phyloP scores from a whole-genome alignment of 2,113 vertebrate genomes.

The Globicephala melas region DNA sequence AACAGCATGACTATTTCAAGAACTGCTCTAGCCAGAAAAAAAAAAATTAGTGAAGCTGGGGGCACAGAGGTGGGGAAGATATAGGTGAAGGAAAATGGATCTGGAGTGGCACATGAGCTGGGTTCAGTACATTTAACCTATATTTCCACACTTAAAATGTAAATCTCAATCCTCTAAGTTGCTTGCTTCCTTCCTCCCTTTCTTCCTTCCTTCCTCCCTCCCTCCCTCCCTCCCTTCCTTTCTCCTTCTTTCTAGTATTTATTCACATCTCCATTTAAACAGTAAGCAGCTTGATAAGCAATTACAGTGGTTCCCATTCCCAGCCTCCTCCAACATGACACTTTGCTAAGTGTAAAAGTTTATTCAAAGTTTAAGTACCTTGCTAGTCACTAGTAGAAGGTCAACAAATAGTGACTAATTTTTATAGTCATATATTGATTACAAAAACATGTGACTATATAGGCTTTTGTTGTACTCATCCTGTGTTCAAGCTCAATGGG shows the following conservation, averaged over 20 bases:
- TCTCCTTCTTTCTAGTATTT: neutral
- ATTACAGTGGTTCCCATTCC: neutral
- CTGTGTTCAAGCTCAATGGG: neutral
- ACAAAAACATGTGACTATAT: neutral
- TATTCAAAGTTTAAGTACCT: neutral
- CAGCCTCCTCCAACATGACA: neutral
- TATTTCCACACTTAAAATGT: neutral
- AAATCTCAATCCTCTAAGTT: too few species aligned
- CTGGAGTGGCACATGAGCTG: neutral
- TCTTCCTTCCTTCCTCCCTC: neutral
- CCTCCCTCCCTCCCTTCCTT: neutral
- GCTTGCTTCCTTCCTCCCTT: neutral
- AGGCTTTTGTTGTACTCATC: neutral
- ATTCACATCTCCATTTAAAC: neutral
- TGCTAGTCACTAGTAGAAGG: neutral
- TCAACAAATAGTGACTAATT: neutral
- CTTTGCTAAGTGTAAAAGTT: neutral
- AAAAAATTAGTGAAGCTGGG: neutral
- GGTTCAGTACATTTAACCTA: neutral
- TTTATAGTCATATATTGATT: neutral
- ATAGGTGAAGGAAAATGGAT: neutral
- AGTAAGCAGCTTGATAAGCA: neutral
- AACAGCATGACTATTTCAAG: neutral
- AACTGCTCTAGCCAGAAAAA: neutral
- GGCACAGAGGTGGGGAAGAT: neutral